Evolutionary conservation across 2,797 vertebrate genomes (phyloP).

Genomic region (Anguilla obscura): DNA sequence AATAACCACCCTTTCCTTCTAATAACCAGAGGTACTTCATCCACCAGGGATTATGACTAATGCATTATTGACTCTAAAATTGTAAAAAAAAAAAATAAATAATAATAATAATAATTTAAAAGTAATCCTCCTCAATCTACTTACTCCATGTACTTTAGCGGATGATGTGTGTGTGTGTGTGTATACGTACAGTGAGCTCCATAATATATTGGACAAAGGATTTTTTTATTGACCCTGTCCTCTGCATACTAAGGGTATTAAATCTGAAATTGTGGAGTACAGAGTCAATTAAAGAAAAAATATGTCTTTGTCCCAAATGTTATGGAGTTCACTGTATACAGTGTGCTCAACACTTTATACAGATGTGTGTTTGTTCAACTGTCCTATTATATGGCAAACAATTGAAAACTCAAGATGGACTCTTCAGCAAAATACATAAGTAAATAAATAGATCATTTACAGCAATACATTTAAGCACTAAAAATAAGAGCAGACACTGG

Average conservation of each 20-base stretch:
- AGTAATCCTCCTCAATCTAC: slow-evolving; percentile 81
- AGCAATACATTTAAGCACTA: not conserved
- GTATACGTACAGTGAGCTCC: no score
- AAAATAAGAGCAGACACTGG: not conserved
- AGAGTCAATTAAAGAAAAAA: no score
- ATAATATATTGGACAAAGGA: no score
- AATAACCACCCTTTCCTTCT: slow-evolving; percentile 51
- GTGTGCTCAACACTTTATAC: no score
- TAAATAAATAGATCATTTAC: not conserved
- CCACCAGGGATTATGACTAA: slow-evolving; percentile 79
- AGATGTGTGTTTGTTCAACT: not conserved
- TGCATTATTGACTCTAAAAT: slow-evolving; percentile 78
- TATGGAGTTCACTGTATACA: no score
- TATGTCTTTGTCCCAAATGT: no score
- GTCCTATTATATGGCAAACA: not conserved
- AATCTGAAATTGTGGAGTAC: no score
- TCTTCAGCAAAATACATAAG: not conserved
- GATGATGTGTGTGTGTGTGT: slow-evolving; percentile 42
- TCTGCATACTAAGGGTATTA: no score
- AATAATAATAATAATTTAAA: slow-evolving; percentile 23
- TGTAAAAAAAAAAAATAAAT: slow-evolving; percentile 51
- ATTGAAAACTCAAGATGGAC: not conserved
- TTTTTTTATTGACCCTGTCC: no score
- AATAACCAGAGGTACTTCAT: slow-evolving; percentile 59
- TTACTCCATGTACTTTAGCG: slow-evolving; percentile 67